phyloP scores from a whole-genome alignment of 2,113 vertebrate species.

The Eira barbara region DNA sequence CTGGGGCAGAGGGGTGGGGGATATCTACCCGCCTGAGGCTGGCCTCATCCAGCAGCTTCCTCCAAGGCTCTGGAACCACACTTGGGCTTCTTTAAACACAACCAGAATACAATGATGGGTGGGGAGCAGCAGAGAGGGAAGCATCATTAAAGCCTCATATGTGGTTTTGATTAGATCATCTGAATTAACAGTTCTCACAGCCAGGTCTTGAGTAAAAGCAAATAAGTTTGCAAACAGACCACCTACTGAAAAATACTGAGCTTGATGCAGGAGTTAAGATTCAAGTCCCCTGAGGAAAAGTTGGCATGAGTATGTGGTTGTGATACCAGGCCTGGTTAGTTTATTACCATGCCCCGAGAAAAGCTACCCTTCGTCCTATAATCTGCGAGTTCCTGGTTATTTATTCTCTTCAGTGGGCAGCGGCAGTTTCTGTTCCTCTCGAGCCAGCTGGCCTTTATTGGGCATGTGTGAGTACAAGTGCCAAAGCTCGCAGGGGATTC shows the following conservation, averaged over 20 bases:
- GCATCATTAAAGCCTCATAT: conserved; percentile 23
- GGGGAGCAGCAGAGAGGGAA: background rate
- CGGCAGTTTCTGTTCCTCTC: background rate
- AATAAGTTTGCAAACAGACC: conserved; percentile 20
- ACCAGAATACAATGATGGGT: background rate
- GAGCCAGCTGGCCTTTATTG: background rate
- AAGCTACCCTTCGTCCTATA: background rate
- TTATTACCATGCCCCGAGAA: background rate
- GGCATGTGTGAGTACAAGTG: too few relatives aligned
- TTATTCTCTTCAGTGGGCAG: background rate
- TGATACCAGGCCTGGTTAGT: background rate
- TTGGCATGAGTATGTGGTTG: background rate
- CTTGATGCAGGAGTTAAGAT: background rate
- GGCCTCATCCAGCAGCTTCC: background rate
- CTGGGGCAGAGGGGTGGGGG: background rate
- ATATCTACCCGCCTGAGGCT: background rate
- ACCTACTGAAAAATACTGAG: conserved; percentile 38
- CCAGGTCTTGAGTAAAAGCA: conserved; percentile 57
- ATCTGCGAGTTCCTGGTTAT: background rate
- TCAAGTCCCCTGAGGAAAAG: conserved; percentile 12
- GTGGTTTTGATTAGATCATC: conserved; percentile 43
- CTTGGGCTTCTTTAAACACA: conserved; percentile 31
- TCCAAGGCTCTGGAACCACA: background rate
- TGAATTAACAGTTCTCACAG: conserved; percentile 49
- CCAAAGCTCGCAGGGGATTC: background rate